phyloP scores from a whole-genome alignment of 1,140 invertebrate species.

The Drosophila nasuta region DNA sequence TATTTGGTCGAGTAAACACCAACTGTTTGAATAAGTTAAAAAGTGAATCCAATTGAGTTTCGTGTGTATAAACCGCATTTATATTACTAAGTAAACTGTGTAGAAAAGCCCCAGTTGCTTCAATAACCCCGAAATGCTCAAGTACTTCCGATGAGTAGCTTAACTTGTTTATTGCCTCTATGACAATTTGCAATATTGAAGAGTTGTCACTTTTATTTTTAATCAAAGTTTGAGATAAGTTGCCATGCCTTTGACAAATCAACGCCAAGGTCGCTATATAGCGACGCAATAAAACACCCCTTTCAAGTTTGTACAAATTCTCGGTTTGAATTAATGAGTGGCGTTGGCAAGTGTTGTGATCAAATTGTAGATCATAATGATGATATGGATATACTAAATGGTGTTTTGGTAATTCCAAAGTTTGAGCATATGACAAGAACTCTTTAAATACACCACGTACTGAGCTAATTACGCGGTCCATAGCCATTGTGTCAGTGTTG shows the following conservation, averaged over 20 bases:
- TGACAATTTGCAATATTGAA: constrained; percentile 55
- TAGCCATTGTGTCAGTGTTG: constrained; percentile 16
- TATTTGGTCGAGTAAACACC: constrained; percentile 68
- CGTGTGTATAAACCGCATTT: not conserved
- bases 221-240: constrained; percentile 46
- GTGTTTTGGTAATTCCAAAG: constrained; percentile 57
- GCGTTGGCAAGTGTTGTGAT: not conserved
- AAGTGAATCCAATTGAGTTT: constrained; percentile 29
- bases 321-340: constrained; percentile 40
- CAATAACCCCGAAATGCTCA: constrained; percentile 68
- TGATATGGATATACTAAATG: constrained; percentile 61
- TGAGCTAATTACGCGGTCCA: constrained; percentile 45
- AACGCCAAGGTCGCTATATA: constrained; percentile 66
- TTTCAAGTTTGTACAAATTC: constrained; percentile 51
- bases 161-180: constrained; percentile 62
- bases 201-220: constrained; percentile 49
- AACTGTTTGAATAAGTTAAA: constrained; percentile 68
- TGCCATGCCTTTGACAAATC: constrained; percentile 54
- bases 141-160: constrained; percentile 67
- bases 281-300: constrained; percentile 60
- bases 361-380: constrained; percentile 40
- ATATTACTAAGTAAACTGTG: constrained; percentile 46
- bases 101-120: constrained; percentile 59
- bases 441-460: constrained; percentile 63
- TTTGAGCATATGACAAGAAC: constrained; percentile 62